A percentile compares a stretch with the other conserved stretches of the same genome.
These are phyloP conservation scores for Thumatha senex DNA, from an alignment of 2,888 invertebrate genomes.

Conservation along the genomic window DNA sequence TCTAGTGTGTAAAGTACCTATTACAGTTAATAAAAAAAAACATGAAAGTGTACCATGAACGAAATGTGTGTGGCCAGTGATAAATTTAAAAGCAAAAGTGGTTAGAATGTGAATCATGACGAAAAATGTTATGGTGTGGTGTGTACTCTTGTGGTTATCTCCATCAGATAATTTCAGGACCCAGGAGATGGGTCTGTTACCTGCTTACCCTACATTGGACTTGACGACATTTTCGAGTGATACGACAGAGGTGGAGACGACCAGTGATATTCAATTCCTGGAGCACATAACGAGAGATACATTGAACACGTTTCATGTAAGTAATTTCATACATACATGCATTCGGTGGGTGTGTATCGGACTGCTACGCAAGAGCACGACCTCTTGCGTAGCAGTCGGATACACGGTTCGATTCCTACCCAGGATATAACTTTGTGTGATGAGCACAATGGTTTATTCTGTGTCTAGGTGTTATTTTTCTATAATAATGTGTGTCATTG, in stretches of 20 bases:
- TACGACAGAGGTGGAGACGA: slow-evolving; percentile 7
- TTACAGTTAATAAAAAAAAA: too few species aligned
- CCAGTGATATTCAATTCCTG: neutral
- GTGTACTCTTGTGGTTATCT: slow-evolving; percentile 42
- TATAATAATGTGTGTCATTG: too few species aligned
- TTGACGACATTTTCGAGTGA: slow-evolving; percentile 16
- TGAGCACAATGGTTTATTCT: too few species aligned
- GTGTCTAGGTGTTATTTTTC: too few species aligned
- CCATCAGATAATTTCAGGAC: slow-evolving; percentile 37
- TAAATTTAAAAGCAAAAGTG: slow-evolving; percentile 13
- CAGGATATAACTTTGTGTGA: too few species aligned
- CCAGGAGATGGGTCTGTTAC: slow-evolving; percentile 41
- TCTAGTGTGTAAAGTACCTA: too few species aligned
- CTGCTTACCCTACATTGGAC: slow-evolving; percentile 35
- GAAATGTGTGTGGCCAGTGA: neutral
- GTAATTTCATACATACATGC: too few species aligned
- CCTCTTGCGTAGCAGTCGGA: too few species aligned
- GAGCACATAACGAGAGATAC: neutral
- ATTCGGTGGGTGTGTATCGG: too few species aligned
- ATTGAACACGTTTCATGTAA: slow-evolving; percentile 22
- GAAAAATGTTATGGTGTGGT: slow-evolving; percentile 44
- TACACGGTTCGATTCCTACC: too few species aligned
- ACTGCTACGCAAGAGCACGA: too few species aligned
- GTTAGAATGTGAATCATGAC: slow-evolving; percentile 43
- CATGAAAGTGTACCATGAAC: neutral